Evolutionary conservation across 2,113 vertebrate species (phyloP).

Genomic region (Albula goreensis): DNA sequence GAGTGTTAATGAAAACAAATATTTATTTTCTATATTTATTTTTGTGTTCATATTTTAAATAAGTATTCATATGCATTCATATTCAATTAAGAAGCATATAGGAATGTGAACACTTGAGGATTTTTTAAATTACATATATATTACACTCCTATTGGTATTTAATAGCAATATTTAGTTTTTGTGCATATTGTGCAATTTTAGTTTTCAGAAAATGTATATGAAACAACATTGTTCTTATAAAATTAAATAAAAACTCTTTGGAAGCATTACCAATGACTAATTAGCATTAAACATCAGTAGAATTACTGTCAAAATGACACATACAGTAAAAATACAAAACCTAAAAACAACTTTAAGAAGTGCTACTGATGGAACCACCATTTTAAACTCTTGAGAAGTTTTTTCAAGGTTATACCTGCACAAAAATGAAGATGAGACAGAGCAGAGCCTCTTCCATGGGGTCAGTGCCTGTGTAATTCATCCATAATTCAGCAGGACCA

Average conservation of each 20-base stretch:
- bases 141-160: no score
- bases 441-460: no score
- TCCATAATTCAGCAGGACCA: no score
- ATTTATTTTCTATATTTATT: not conserved
- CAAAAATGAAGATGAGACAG: no score
- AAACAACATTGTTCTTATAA: no score
- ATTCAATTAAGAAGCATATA: not conserved
- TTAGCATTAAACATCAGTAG: not conserved
- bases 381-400: no score
- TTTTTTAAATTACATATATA: not conserved
- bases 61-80: not conserved
- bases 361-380: not conserved
- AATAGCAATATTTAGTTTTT: no score
- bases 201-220: no score
- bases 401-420: no score
- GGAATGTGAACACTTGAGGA: not conserved
- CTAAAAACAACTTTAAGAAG: not conserved
- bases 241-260: no score
- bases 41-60: not conserved
- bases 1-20: not conserved
- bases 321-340: not conserved
- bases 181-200: no score
- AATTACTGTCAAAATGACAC: not conserved
- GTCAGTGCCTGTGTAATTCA: no score
- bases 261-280: not conserved